Conservation (phyloP, 2,888 invertebrate species). For the Thera obeliscata region DNA sequence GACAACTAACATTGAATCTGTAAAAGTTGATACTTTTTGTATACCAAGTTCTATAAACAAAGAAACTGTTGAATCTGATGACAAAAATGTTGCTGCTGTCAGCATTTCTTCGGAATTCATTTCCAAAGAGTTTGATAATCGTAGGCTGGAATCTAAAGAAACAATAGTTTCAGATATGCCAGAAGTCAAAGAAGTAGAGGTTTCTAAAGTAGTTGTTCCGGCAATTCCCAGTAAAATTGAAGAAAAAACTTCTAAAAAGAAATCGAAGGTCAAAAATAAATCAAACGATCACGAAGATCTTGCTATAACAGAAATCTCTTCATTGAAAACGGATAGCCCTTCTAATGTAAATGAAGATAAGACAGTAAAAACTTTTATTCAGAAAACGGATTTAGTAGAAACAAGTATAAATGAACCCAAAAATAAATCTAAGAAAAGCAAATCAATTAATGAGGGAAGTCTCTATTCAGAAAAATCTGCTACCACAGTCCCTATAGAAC, state of each 20-base stretch:
- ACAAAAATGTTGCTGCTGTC: background rate
- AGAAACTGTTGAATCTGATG: background rate
- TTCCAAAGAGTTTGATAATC: conserved; percentile 9
- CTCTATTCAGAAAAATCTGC: background rate
- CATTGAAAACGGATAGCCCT: background rate
- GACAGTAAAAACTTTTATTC: background rate
- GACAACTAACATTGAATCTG: conserved; percentile 3
- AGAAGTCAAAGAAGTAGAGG: conserved; percentile 46
- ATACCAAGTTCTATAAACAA: background rate
- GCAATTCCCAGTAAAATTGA: conserved; percentile 48
- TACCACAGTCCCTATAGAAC: background rate
- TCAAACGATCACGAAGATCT: conserved; percentile 14
- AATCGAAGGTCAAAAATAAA: conserved; percentile 16
- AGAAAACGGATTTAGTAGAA: background rate
- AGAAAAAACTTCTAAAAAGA: conserved; percentile 34
- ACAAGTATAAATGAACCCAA: conserved; percentile 1
- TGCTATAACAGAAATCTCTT: conserved; percentile 3
- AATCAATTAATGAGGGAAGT: conserved; percentile 3
- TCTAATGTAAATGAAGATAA: background rate
- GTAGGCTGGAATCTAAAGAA: background rate
- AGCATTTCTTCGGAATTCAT: background rate
- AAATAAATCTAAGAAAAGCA: conserved; percentile 9
- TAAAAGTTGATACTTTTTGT: background rate
- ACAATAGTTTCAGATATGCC: background rate
- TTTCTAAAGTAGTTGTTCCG: conserved; percentile 26